Base-by-base conservation (phyloP, 1,140 invertebrate species). In the Tetramorium simillimum region DNA sequence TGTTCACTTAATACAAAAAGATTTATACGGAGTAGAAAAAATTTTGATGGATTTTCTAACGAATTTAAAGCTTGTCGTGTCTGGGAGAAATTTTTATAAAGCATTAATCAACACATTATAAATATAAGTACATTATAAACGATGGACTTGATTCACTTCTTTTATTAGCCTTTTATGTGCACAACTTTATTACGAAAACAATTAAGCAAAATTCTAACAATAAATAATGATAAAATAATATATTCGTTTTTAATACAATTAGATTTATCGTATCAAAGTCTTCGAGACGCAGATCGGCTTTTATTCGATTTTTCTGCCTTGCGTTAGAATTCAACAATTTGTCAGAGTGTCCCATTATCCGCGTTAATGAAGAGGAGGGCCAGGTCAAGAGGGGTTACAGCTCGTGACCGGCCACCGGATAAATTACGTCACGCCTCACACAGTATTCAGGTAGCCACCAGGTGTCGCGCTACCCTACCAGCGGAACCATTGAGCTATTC, bases 371-470 rank as follows among this genome's bases (percentile, higher is more conserved):
- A 80, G 89, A 89, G 65, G 75, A 78, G 69, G 58, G 33, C 24
- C 46, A 12, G 24, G 67, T 58, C 58, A 85, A 87, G 56, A 80
- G 78, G 53, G 67, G 46, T 70, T 67, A 21, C 21, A 3, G 40
- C n/a, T 37, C 24, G 63, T 49, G 53, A 73, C 62, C 21, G n/a
- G 16, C 51, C 53, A 72, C 33, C 65, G 21, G 78, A 43, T 85
- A 89, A 89, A 91, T 92, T 91, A 91, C 86, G 89, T 92, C 91
- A 92, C 91, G 91, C 90, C 88, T 81, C 65, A 28, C 75, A 43
- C 28, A 40, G 58, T 82, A 77, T 63, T 88, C 91, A 92, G 92
- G 92, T 92, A 92, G 84, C 51, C 33, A 82, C 92, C 92, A 92
- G 92, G 92, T 92, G 92, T 92, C 62, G 65, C 77, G 24, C n/a